phyloP scores from a whole-genome alignment of 2,797 vertebrate species.

The Hemitrygon akajei region DNA sequence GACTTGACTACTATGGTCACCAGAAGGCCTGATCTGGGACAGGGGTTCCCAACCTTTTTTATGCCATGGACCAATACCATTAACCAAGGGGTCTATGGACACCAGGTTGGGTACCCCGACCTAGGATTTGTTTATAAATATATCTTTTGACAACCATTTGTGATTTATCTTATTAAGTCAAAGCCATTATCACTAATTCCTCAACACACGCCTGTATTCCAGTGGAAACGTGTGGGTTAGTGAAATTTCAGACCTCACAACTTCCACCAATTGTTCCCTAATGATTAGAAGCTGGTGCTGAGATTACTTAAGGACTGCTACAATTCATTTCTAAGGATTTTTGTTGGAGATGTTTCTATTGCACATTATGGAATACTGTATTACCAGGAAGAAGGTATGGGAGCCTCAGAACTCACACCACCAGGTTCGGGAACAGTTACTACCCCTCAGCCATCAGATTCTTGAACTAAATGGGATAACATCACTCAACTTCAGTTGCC shows the following conservation, averaged over 20 bases:
- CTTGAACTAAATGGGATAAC: no score
- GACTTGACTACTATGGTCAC: no score
- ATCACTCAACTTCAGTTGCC: no score
- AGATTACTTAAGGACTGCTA: not conserved
- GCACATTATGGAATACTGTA: not conserved
- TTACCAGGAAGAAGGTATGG: no score
- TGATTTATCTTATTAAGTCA: not conserved
- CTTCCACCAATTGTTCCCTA: not conserved
- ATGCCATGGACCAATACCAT: no score
- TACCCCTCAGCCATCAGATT: no score
- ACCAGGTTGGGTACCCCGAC: no score
- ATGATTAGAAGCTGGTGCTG: not conserved
- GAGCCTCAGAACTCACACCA: no score
- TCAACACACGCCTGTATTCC: not conserved
- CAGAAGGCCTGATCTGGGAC: not conserved
- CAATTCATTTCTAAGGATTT: not conserved
- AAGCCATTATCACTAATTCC: not conserved
- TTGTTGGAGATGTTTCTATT: not conserved
- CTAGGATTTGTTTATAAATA: not conserved
- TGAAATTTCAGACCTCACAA: not conserved
- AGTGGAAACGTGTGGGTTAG: not conserved
- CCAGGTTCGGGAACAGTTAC: no score
- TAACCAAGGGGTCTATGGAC: no score
- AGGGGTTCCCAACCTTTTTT: no score
- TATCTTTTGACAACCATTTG: not conserved